These are phyloP conservation scores for Trinectes maculatus DNA, from an alignment of 2,113 vertebrate species.

Conservation along the genomic window DNA sequence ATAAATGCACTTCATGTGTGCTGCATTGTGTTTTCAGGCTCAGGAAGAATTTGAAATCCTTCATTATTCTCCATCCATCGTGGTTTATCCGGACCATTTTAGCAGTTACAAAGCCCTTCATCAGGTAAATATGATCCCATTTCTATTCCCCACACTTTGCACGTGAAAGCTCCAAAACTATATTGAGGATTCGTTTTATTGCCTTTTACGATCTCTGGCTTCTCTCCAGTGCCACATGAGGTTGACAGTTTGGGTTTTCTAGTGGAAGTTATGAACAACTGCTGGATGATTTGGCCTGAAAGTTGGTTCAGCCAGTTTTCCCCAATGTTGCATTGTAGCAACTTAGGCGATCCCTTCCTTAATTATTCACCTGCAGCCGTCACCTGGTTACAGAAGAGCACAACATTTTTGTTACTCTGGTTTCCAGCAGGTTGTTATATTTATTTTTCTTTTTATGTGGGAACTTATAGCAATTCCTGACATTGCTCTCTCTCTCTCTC, in stretches of 20 bases:
- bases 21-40: constrained; percentile 79
- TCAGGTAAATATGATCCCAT: constrained; percentile 84
- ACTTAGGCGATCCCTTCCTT: not conserved
- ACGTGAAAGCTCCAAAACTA: too few species aligned
- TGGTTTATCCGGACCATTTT: constrained; percentile 98
- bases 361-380: not conserved
- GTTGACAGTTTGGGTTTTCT: too few species aligned
- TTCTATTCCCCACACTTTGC: not conserved
- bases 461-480: too few species aligned
- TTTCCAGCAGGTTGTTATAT: not conserved
- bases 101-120: constrained; percentile 95
- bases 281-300: too few species aligned
- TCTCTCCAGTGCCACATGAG: not conserved
- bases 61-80: constrained; percentile 97
- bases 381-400: not conserved
- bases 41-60: constrained; percentile 97
- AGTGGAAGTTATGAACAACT: too few species aligned
- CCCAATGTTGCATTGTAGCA: not conserved
- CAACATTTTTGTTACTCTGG: not conserved
- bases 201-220: not conserved
- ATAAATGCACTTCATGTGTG: not conserved
- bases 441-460: not conserved
- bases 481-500: too few species aligned
- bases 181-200: too few species aligned
- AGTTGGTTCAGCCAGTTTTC: not conserved